A percentile compares a stretch with the other conserved stretches of the same genome.
Evolutionary conservation across 2,113 vertebrate genomes (phyloP).

Genomic region (Himantopus leucocephalus): DNA sequence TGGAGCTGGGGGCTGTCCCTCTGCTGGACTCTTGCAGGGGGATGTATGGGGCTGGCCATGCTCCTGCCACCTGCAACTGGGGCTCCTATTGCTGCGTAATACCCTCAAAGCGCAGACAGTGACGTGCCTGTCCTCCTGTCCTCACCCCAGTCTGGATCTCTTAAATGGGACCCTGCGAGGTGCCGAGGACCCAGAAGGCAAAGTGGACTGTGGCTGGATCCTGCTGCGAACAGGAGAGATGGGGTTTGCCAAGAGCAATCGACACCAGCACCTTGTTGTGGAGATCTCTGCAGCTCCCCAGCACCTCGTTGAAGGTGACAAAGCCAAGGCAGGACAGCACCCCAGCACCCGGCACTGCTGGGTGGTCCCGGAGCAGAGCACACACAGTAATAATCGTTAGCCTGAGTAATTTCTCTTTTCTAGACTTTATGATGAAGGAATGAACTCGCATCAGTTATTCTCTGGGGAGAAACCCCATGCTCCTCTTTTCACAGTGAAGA

Average conservation of each 20-base stretch:
- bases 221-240: accelerated
- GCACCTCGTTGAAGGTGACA: neutral
- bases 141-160: neutral
- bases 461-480: accelerated
- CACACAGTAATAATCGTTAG: accelerated
- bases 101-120: neutral
- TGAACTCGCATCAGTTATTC: accelerated
- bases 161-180: accelerated
- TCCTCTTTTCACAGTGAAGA: neutral
- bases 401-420: neutral
- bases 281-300: neutral
- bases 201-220: accelerated
- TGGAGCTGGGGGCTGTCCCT: accelerated
- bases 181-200: neutral
- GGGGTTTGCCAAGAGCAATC: accelerated
- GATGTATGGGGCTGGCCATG: accelerated
- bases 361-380: neutral
- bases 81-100: neutral
- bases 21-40: accelerated
- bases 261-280: neutral
- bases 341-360: accelerated
- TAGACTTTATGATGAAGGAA: accelerated
- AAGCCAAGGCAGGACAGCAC: neutral
- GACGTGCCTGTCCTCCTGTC: neutral
- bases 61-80: neutral